A percentile compares a stretch with the other conserved stretches of the same genome.
These are phyloP conservation scores for Diachasmimorpha longicaudata DNA, from an alignment of 1,140 invertebrate genomes.

Conservation along the genomic window DNA sequence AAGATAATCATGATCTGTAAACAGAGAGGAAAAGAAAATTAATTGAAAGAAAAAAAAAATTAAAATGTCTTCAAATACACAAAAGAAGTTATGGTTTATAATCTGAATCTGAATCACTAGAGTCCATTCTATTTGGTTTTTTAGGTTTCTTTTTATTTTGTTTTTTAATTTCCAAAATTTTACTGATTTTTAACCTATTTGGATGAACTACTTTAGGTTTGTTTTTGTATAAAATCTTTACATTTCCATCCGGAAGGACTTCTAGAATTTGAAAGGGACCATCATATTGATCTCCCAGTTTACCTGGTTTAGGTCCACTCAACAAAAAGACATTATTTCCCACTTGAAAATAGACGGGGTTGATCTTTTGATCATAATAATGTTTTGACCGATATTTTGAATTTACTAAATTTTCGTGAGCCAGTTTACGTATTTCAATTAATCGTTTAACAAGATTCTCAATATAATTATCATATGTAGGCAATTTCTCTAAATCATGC, in stretches of 20 bases:
- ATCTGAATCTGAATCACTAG: background rate
- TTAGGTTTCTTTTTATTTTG: background rate
- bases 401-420: background rate
- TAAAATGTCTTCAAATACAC: background rate
- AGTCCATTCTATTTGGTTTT: background rate
- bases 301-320: background rate
- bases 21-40: background rate
- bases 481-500: background rate
- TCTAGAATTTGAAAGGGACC: conserved; percentile 11
- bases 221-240: background rate
- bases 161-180: background rate
- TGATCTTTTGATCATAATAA: conserved; percentile 13
- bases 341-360: background rate
- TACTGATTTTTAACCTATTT: background rate
- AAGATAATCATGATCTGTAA: background rate
- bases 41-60: background rate
- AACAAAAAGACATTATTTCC: background rate
- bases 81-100: background rate
- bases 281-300: conserved; percentile 11
- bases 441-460: background rate
- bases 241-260: background rate
- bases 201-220: background rate
- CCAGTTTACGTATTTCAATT: background rate
- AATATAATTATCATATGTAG: background rate
- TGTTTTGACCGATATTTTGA: conserved; percentile 14